A percentile compares a stretch with the other conserved stretches of the same genome.
Conservation (phyloP, 2,113 vertebrate genomes). For the Phoxinus phoxinus region DNA sequence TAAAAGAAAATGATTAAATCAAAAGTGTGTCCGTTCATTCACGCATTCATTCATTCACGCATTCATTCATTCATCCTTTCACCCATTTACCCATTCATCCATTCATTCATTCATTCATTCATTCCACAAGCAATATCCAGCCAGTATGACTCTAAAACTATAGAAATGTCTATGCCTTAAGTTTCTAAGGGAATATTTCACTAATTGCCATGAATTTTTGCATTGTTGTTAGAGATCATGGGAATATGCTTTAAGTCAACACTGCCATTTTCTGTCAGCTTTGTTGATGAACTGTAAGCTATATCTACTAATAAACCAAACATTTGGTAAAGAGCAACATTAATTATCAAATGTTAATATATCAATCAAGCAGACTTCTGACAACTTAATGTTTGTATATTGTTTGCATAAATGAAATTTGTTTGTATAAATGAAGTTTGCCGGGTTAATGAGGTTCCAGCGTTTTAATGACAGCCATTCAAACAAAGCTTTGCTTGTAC, state of each 20-base stretch:
- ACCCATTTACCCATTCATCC: too few relatives aligned
- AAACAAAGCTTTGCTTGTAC: conserved; percentile 1
- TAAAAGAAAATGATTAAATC: neutral
- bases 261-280: neutral
- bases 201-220: neutral
- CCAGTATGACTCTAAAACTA: neutral
- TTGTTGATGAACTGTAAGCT: neutral
- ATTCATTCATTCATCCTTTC: neutral
- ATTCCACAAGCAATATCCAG: neutral
- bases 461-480: neutral
- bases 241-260: neutral
- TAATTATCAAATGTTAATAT: neutral
- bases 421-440: neutral
- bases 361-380: neutral
- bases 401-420: neutral
- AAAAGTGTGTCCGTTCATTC: neutral
- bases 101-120: neutral
- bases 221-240: neutral
- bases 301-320: conserved; percentile 1
- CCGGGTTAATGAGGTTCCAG: neutral
- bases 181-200: neutral
- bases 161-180: neutral
- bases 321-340: neutral
- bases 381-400: neutral
- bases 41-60: neutral